These are phyloP conservation scores for Drosophila malerkotliana DNA, from an alignment of 1,140 invertebrate genomes.

Conservation along the genomic window DNA sequence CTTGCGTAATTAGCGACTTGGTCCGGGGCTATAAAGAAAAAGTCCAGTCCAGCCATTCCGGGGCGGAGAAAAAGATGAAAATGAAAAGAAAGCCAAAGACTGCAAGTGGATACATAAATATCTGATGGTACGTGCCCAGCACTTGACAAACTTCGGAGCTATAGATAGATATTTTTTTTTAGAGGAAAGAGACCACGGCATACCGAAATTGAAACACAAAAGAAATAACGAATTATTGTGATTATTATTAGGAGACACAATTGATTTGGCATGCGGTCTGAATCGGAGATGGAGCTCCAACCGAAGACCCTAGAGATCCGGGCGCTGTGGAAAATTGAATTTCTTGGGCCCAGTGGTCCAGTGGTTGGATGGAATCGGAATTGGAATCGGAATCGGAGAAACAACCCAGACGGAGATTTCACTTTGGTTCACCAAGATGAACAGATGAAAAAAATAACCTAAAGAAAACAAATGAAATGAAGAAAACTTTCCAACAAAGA, in stretches of 20 bases:
- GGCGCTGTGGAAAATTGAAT: slow-evolving; percentile 73
- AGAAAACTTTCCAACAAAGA: slow-evolving; percentile 62
- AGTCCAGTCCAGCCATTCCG: slow-evolving; percentile 1
- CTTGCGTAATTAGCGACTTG: slow-evolving; percentile 72
- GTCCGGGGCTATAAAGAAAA: slow-evolving; percentile 24
- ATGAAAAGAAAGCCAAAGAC: slow-evolving; percentile 51
- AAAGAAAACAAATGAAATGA: slow-evolving; percentile 70
- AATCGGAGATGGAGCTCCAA: slow-evolving; percentile 24
- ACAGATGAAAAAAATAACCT: slow-evolving; percentile 26
- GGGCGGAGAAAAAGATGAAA: slow-evolving; percentile 55
- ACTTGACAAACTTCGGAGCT: slow-evolving; percentile 61
- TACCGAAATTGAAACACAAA: slow-evolving; percentile 33
- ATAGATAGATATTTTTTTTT: slow-evolving; percentile 13
- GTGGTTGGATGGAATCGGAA: slow-evolving; percentile 28
- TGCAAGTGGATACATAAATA: slow-evolving; percentile 1
- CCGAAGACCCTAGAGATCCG: slow-evolving; percentile 65
- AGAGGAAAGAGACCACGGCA: slow-evolving; percentile 8
- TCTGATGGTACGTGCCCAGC: slow-evolving; percentile 44
- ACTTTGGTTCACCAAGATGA: slow-evolving; percentile 56
- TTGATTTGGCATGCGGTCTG: slow-evolving; percentile 74
- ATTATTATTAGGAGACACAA: slow-evolving; percentile 62
- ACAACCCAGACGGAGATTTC: slow-evolving; percentile 66
- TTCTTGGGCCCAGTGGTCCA: slow-evolving; percentile 23
- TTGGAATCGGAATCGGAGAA: slow-evolving; percentile 48
- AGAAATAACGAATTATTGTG: slow-evolving; percentile 55